Conservation (phyloP, 2,797 vertebrate genomes). For the Falco novaeseelandiae region DNA sequence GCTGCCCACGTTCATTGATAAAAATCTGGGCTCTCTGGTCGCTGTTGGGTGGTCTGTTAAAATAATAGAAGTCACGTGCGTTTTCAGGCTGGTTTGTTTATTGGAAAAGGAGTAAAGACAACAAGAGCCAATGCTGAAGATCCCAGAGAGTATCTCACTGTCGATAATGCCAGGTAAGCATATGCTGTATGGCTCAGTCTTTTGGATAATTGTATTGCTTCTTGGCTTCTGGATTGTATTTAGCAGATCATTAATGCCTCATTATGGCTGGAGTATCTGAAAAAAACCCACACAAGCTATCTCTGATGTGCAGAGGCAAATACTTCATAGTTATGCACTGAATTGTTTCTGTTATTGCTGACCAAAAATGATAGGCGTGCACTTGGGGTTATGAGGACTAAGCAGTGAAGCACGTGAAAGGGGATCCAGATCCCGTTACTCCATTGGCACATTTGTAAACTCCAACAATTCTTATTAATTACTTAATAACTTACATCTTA, state of each 20-base stretch:
- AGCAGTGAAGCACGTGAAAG: neutral
- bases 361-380: neutral
- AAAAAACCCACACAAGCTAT: neutral
- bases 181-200: neutral
- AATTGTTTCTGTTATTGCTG: neutral
- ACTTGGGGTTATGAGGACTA: neutral
- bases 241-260: slow-evolving; percentile 26
- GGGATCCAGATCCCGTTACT: neutral
- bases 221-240: neutral
- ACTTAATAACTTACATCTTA: neutral
- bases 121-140: slow-evolving; percentile 56
- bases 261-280: neutral
- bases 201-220: neutral
- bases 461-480: neutral
- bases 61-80: neutral
- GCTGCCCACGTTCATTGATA: neutral
- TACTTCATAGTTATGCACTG: neutral
- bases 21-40: neutral
- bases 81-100: slow-evolving; percentile 71
- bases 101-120: slow-evolving; percentile 66
- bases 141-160: slow-evolving; percentile 68
- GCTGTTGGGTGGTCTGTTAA: neutral
- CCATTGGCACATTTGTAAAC: neutral
- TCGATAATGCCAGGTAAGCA: slow-evolving; percentile 67
- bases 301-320: neutral